phyloP scores from a whole-genome alignment of 1,140 invertebrate species.

The Drosophila orosa region DNA sequence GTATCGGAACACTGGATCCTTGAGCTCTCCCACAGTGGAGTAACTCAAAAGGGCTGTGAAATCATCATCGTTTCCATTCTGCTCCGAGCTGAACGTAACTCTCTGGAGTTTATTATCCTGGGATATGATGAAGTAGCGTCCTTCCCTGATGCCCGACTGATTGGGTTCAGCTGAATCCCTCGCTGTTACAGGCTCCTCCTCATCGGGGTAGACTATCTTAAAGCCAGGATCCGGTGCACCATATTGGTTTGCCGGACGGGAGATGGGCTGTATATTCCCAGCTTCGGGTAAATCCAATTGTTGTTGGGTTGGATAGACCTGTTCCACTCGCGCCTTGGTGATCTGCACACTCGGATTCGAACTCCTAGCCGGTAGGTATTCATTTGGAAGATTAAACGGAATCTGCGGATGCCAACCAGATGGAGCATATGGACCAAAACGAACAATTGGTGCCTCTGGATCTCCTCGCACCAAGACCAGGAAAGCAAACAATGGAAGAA shows the following conservation, averaged over 20 bases:
- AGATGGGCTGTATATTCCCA: background rate
- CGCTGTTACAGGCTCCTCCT: constrained; percentile 21
- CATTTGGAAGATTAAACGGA: constrained; percentile 65
- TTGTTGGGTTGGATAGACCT: constrained; percentile 38
- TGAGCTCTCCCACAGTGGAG: constrained; percentile 69
- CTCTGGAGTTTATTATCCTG: constrained; percentile 73
- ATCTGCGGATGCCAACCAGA: constrained; percentile 70
- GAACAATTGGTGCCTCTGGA: constrained; percentile 10
- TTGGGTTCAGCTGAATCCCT: background rate
- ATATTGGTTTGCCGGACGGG: constrained; percentile 47
- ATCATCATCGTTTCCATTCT: constrained; percentile 58
- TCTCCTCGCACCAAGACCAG: background rate
- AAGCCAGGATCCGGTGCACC: constrained; percentile 58
- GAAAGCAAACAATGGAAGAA: constrained; percentile 6
- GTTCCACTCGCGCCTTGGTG: constrained; percentile 60
- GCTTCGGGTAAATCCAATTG: constrained; percentile 18
- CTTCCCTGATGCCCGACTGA: constrained; percentile 34
- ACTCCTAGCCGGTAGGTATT: constrained; percentile 24
- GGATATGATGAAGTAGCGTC: constrained; percentile 75
- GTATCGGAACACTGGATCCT: constrained; percentile 78
- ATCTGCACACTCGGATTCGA: constrained; percentile 54
- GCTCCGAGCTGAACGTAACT: constrained; percentile 64
- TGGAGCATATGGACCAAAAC: constrained; percentile 64
- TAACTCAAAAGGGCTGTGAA: constrained; percentile 78
- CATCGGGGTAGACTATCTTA: constrained; percentile 66